Conservation (phyloP, 2,113 vertebrate genomes). For the cattle (Bos taurus) region ARS-UCD2.0 NC_037356.1:7966501-7967000, state of each 20-base stretch:
- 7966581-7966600: conserved; percentile 98
- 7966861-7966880: too few relatives aligned
- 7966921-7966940: rapidly evolving
- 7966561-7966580: conserved; percentile 94
- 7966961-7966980: rapidly evolving
- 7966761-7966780: not conserved
- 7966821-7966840: not conserved
- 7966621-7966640: conserved; percentile 89
- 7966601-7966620: conserved; percentile 94
- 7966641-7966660: conserved; percentile 91
- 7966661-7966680: conserved; percentile 97
- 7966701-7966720: conserved; percentile 79
- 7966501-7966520: conserved; percentile 91
- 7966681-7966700: conserved; percentile 89
- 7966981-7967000: too few relatives aligned
- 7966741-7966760: rapidly evolving
- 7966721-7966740: rapidly evolving
- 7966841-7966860: rapidly evolving
- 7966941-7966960: not conserved
- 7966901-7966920: rapidly evolving
- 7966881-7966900: too few relatives aligned
- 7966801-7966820: too few relatives aligned
- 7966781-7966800: rapidly evolving
- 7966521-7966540: conserved; percentile 97
- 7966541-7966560: conserved; percentile 94